These are phyloP conservation scores for Brachionus rotundiformis DNA, from an alignment of 1,140 invertebrate species.

Conservation along the genomic window DNA sequence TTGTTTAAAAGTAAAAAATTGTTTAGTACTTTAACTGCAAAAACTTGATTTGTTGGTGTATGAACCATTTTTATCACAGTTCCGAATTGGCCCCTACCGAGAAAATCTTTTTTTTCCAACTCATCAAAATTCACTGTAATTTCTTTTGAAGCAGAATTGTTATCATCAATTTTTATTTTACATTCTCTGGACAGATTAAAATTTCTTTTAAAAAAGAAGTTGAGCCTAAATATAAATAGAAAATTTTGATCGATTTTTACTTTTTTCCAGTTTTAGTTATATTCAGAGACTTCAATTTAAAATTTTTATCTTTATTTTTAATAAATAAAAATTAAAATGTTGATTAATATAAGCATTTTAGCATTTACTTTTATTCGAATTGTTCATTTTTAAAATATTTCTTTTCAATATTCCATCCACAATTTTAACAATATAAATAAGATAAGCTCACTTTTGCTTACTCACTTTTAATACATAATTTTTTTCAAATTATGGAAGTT, in stretches of 20 bases:
- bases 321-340: too few relatives aligned
- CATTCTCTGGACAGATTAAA: neutral
- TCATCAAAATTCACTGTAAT: slow-evolving; percentile 11
- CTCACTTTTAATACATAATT: neutral
- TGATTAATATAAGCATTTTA: too few relatives aligned
- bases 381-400: neutral
- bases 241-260: too few relatives aligned
- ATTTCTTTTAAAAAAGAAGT: neutral
- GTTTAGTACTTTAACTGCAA: slow-evolving; percentile 48
- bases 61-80: slow-evolving; percentile 48
- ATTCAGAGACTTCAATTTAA: too few relatives aligned
- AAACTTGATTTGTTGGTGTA: slow-evolving; percentile 10
- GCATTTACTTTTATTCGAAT: neutral
- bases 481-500: neutral
- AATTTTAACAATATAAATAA: too few relatives aligned
- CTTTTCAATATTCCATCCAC: too few relatives aligned
- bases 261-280: neutral
- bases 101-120: neutral
- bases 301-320: too few relatives aligned
- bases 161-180: neutral
- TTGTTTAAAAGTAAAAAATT: neutral
- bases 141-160: neutral
- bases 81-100: slow-evolving; percentile 45
- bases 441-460: too few relatives aligned
- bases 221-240: too few relatives aligned